Evolutionary conservation across 1,140 invertebrate species (phyloP).

Genomic region (Tribolium madens): DNA sequence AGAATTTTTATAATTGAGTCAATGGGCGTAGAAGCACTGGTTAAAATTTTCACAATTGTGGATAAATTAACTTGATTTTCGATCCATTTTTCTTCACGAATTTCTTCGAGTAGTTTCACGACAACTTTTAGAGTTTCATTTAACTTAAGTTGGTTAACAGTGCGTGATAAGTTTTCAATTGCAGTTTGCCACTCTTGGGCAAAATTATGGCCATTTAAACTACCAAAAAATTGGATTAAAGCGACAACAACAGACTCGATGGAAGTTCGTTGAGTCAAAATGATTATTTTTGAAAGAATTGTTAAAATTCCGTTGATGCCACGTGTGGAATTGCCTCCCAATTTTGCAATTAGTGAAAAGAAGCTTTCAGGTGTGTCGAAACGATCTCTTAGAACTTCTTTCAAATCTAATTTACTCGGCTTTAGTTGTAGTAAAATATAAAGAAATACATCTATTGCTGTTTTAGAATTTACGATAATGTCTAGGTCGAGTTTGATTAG

Average conservation of each 20-base stretch:
- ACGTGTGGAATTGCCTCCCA: not conserved
- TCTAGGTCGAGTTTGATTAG: not conserved
- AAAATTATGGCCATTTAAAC: not conserved
- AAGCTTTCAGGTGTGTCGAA: not conserved
- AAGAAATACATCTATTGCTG: not conserved
- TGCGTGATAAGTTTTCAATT: not conserved
- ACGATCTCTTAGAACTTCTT: not conserved
- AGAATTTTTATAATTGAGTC: not conserved
- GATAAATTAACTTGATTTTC: not conserved
- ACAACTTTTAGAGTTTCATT: not conserved
- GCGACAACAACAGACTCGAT: not conserved
- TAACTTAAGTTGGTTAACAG: not conserved
- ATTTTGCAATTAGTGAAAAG: not conserved
- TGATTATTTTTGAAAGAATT: not conserved
- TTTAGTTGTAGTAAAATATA: not conserved
- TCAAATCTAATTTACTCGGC: not conserved
- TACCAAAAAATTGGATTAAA: not conserved
- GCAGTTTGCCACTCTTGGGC: not conserved
- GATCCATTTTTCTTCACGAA: not conserved
- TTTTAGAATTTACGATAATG: not conserved
- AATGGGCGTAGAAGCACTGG: not conserved
- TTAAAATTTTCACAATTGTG: not conserved
- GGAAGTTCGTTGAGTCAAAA: not conserved
- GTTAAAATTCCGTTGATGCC: not conserved
- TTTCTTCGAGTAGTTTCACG: not conserved